Conservation (phyloP, 2,888 invertebrate genomes). For the Neoaliturus tenellus region DNA sequence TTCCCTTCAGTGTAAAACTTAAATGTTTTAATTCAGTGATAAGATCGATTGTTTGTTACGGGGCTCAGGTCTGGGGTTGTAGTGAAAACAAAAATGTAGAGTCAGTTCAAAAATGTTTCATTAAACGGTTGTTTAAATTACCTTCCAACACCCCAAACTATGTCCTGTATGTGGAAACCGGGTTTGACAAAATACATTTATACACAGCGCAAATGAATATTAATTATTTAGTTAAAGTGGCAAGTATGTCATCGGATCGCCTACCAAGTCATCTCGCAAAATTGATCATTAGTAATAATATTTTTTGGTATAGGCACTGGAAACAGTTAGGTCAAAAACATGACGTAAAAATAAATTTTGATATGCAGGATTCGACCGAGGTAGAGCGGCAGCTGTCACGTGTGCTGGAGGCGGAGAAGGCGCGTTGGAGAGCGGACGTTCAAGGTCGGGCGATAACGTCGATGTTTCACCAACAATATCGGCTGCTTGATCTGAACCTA, state of each 20-base stretch:
- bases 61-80: conserved; percentile 51
- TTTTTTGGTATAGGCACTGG: neutral
- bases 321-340: neutral
- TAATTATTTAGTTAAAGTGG: neutral
- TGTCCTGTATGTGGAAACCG: conserved; percentile 49
- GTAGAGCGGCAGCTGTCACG: neutral
- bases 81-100: conserved; percentile 10
- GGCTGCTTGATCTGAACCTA: neutral
- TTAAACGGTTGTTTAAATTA: conserved; percentile 28
- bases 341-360: neutral
- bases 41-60: conserved; percentile 54
- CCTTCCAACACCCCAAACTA: conserved; percentile 48
- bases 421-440: neutral
- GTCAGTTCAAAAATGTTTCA: conserved; percentile 34
- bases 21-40: conserved; percentile 39
- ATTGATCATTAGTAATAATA: neutral
- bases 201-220: neutral
- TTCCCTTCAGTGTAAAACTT: neutral
- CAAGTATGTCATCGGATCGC: neutral
- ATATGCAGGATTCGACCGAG: too few species aligned
- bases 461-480: neutral
- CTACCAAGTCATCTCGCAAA: neutral
- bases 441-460: neutral
- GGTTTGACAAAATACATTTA: conserved; percentile 1
- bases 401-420: neutral